A percentile compares a stretch with the other conserved stretches of the same genome.
Conservation (phyloP, 2,113 vertebrate genomes). For the Callorhinus ursinus region DNA sequence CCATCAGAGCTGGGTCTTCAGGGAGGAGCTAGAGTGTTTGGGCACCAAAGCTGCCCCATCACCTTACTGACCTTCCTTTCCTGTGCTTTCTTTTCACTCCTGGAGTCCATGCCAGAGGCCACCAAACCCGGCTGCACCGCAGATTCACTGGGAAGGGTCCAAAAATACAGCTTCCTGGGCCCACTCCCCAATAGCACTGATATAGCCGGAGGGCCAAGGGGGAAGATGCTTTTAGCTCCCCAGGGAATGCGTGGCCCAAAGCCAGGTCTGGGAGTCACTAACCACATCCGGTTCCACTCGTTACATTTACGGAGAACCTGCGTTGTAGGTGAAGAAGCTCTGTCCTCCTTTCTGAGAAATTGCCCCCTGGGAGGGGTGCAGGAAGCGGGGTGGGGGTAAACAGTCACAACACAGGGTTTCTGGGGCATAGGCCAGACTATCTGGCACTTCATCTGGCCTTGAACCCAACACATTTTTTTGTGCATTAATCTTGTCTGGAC, state of each 20-base stretch:
- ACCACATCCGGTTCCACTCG: not conserved
- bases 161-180: not conserved
- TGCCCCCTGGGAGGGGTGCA: no score
- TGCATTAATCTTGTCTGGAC: not conserved
- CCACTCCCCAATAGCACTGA: not conserved
- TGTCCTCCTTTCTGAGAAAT: not conserved
- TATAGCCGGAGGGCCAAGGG: not conserved
- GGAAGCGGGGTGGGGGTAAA: not conserved
- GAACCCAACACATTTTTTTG: not conserved
- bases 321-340: not conserved
- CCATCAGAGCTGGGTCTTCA: not conserved
- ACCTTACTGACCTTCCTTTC: not conserved
- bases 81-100: not conserved
- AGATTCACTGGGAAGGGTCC: not conserved
- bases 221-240: not conserved
- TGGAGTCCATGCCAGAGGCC: not conserved
- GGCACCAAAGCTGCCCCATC: not conserved
- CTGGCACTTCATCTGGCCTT: not conserved
- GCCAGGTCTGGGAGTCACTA: not conserved
- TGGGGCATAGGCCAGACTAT: not conserved
- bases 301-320: not conserved
- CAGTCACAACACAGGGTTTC: not conserved
- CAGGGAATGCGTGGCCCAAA: not conserved
- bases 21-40: not conserved
- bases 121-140: not conserved